Evolutionary conservation across 2,888 invertebrate genomes (phyloP).

Genomic region (Syrista parreyssii): DNA sequence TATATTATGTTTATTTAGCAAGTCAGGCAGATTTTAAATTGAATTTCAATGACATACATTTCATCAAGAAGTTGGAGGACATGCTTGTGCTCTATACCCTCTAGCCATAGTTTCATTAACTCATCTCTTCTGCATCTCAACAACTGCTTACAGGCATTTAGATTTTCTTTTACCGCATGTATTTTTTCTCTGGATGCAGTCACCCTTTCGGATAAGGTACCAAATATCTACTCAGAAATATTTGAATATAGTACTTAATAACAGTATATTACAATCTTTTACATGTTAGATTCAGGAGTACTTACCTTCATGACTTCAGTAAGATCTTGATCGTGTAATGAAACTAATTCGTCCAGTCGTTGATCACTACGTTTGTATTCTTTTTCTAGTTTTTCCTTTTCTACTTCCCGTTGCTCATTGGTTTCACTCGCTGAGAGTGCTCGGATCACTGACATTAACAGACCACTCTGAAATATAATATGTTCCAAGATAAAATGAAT

Average conservation of each 20-base stretch:
- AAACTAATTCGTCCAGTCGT: conserved; percentile 87
- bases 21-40: background rate
- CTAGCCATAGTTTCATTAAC: conserved; percentile 91
- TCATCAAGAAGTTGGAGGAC: conserved; percentile 89
- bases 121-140: conserved; percentile 93
- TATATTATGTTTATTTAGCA: background rate
- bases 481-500: conserved; percentile 15
- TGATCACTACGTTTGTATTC: conserved; percentile 94
- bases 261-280: background rate
- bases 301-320: conserved; percentile 80
- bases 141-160: conserved; percentile 85
- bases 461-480: conserved; percentile 76
- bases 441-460: conserved; percentile 94
- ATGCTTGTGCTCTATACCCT: conserved; percentile 95
- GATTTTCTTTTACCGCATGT: conserved; percentile 81
- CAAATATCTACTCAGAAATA: conserved; percentile 72
- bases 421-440: conserved; percentile 94
- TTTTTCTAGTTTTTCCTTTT: conserved; percentile 92
- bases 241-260: background rate
- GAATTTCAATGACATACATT: conserved; percentile 73
- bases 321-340: conserved; percentile 88
- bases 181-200: conserved; percentile 82
- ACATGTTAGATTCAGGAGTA: conserved; percentile 8
- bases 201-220: conserved; percentile 81
- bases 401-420: conserved; percentile 91